Conservation (phyloP, 1,140 invertebrate genomes). For the Zaprionus africanus region DNA sequence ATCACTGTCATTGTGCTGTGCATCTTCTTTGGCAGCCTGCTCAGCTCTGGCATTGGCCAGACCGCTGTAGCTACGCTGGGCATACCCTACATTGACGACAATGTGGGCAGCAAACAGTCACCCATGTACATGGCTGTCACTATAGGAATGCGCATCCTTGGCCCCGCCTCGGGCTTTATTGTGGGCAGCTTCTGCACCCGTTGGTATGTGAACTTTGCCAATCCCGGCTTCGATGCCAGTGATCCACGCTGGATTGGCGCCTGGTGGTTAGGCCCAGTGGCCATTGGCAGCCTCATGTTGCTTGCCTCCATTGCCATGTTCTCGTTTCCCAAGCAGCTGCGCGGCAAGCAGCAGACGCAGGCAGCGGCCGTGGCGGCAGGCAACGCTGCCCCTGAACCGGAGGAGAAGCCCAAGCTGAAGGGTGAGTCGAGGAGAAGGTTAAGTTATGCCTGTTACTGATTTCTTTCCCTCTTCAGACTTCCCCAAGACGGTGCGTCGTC, state of each 20-base stretch:
- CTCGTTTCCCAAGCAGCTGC: constrained; percentile 91
- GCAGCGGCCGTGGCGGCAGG: constrained; percentile 17
- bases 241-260: constrained; percentile 96
- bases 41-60: constrained; percentile 96
- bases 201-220: constrained; percentile 92
- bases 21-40: constrained; percentile 94
- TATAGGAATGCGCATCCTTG: constrained; percentile 95
- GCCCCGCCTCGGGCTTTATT: constrained; percentile 95
- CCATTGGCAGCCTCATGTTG: constrained; percentile 92
- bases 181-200: constrained; percentile 95
- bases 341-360: constrained; percentile 71
- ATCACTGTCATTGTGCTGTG: constrained; percentile 91
- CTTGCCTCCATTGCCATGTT: constrained; percentile 94
- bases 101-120: constrained; percentile 95
- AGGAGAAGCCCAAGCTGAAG: constrained; percentile 77
- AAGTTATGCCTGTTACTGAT: background rate
- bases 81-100: constrained; percentile 97
- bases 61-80: constrained; percentile 97
- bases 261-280: constrained; percentile 94
- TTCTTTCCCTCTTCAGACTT: constrained; percentile 87
- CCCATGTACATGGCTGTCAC: constrained; percentile 97
- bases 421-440: constrained; percentile 33
- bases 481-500: constrained; percentile 92
- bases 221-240: constrained; percentile 91
- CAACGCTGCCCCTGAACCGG: constrained; percentile 42